Percentiles rank a stretch among this genome's conserved stretches.
Conservation (phyloP, 2,113 vertebrate species). For the Vombatus ursinus region DNA sequence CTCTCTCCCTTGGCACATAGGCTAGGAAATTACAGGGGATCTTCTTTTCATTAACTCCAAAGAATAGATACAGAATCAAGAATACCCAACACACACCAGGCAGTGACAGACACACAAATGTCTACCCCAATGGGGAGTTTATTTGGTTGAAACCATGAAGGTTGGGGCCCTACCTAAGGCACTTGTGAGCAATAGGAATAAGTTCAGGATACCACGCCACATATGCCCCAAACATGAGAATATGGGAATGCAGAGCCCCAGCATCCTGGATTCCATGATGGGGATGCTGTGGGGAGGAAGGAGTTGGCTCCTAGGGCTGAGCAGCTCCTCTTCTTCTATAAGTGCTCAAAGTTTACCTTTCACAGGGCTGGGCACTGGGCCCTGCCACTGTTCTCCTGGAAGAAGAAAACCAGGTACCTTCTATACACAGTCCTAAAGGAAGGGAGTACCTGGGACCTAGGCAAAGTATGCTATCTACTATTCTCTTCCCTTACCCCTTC, state of each 20-base stretch:
- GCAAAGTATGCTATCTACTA: not conserved
- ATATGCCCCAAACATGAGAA: not conserved
- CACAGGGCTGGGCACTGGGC: slow-evolving; percentile 76
- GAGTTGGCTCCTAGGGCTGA: accelerated
- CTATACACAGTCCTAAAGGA: not conserved
- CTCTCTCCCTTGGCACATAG: not conserved
- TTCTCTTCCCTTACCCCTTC: not conserved
- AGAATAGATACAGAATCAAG: not conserved
- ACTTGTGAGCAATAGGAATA: not conserved
- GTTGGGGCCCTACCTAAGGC: slow-evolving; percentile 2
- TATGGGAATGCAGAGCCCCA: not conserved
- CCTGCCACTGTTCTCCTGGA: slow-evolving; percentile 86
- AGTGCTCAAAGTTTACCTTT: slow-evolving; percentile 74
- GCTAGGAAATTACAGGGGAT: not conserved
- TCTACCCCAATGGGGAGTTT: slow-evolving; percentile 27
- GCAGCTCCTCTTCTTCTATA: not conserved
- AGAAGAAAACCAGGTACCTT: not conserved
- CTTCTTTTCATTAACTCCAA: not conserved
- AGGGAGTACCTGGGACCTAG: not conserved
- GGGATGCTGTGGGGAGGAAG: too few species aligned
- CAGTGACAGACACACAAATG: not conserved
- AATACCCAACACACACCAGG: not conserved
- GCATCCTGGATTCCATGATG: not conserved
- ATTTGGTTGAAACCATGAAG: slow-evolving; percentile 45
- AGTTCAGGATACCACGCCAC: accelerated